phyloP scores from a whole-genome alignment of 1,140 invertebrate genomes.

The Achroia grisella region DNA sequence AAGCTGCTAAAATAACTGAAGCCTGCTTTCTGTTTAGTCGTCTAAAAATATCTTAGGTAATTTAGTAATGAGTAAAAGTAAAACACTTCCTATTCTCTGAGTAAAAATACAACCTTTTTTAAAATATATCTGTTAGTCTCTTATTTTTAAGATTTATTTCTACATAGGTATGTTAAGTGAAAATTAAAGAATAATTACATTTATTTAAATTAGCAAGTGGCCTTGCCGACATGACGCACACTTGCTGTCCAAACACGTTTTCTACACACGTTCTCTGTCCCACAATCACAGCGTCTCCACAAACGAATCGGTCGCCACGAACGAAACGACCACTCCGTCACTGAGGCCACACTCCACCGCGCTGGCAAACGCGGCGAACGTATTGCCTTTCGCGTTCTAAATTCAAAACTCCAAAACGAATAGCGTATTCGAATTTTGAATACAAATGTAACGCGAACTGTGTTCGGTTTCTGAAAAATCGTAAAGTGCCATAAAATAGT shows the following conservation, averaged over 20 bases:
- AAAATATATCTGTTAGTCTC: too few relatives aligned
- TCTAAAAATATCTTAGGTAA: too few relatives aligned
- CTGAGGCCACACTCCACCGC: slow-evolving; percentile 46
- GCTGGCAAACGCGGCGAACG: slow-evolving; percentile 53
- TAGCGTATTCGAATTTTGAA: slow-evolving; percentile 34
- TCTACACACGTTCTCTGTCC: slow-evolving; percentile 52
- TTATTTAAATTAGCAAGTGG: too few relatives aligned
- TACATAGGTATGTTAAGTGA: too few relatives aligned
- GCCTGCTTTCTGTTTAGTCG: too few relatives aligned
- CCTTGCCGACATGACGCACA: slow-evolving; percentile 21
- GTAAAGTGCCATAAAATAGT: slow-evolving; percentile 63
- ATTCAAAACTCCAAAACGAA: slow-evolving; percentile 9
- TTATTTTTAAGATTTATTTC: too few relatives aligned
- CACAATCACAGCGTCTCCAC: slow-evolving; percentile 59
- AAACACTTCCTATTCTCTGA: too few relatives aligned
- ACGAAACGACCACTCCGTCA: background rate
- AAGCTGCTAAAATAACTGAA: too few relatives aligned
- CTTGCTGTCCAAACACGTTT: slow-evolving; percentile 52
- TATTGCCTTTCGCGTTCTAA: slow-evolving; percentile 15
- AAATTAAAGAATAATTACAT: too few relatives aligned
- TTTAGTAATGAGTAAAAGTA: too few relatives aligned
- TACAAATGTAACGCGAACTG: slow-evolving; percentile 46
- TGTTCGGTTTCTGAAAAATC: slow-evolving; percentile 24
- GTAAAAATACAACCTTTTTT: too few relatives aligned
- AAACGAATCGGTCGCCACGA: slow-evolving; percentile 5